Conservation (phyloP, 2,888 invertebrate genomes). For the Baccha elongata region DNA sequence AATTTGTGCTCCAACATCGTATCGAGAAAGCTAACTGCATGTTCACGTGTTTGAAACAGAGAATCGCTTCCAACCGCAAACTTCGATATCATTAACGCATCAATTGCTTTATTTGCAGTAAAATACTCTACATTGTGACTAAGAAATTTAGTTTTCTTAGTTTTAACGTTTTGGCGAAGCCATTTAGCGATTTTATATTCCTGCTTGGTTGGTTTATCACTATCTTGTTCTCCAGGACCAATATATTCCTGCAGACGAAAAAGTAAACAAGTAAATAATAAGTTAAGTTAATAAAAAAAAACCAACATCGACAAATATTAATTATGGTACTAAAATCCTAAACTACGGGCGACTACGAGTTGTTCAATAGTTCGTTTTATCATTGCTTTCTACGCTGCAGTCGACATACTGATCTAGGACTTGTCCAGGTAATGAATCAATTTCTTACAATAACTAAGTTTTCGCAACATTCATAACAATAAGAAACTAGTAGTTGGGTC, state of each 20-base stretch:
- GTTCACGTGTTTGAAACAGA: conserved; percentile 91
- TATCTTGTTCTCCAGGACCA: conserved; percentile 83
- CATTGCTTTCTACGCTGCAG: no score
- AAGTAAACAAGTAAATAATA: conserved; percentile 2
- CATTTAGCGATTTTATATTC: conserved; percentile 97
- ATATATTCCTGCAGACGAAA: conserved; percentile 79
- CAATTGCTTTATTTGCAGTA: conserved; percentile 94
- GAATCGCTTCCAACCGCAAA: conserved; percentile 91
- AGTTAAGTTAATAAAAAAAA: no score
- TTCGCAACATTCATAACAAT: no score
- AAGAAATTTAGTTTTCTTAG: conserved; percentile 97
- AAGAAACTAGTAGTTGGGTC: no score
- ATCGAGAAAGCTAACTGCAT: conserved; percentile 91
- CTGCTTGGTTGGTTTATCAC: conserved; percentile 92
- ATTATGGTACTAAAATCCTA: no score
- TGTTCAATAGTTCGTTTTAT: no score
- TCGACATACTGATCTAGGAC: no score
- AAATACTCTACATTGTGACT: conserved; percentile 99
- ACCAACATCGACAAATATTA: no score
- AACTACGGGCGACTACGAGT: no score
- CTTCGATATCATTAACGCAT: conserved; percentile 94
- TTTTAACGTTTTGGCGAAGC: conserved; percentile 95
- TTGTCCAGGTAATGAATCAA: no score
- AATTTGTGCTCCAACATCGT: conserved; percentile 95
- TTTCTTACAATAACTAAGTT: no score